Percentiles rank a stretch among this genome's conserved stretches.
Conservation (phyloP, 2,888 invertebrate genomes). For the Nesidiocoris tenuis region DNA sequence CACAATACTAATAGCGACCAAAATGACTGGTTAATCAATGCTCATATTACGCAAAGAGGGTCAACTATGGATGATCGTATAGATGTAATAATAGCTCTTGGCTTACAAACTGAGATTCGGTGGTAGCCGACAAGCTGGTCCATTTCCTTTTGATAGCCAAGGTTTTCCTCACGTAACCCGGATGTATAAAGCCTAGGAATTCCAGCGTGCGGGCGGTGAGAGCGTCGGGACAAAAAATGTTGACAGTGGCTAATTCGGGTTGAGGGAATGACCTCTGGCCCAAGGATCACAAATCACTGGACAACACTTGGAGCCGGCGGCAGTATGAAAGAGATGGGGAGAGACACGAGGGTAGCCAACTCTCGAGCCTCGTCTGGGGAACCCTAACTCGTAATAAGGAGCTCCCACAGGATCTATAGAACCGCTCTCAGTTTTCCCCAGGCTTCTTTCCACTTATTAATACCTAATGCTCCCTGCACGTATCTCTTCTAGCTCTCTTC, state of each 20-base stretch:
- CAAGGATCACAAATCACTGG: constrained; percentile 29
- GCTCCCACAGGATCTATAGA: constrained; percentile 36
- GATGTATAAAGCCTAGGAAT: no score
- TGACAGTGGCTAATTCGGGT: constrained; percentile 23
- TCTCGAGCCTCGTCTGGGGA: constrained; percentile 2
- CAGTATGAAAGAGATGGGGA: background rate
- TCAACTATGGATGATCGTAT: no score
- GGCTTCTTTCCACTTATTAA: constrained; percentile 34
- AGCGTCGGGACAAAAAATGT: background rate
- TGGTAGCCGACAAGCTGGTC: no score
- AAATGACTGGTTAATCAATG: no score
- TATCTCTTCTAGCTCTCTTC: background rate
- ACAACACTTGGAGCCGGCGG: constrained; percentile 21
- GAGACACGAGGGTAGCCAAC: background rate
- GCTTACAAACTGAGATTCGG: no score
- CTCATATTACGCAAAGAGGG: no score
- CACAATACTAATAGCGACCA: no score
- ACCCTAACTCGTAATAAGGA: constrained; percentile 39
- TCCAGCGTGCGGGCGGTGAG: no score
- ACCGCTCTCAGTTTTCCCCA: constrained; percentile 14
- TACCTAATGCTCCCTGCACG: constrained; percentile 25
- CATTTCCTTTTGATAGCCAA: no score
- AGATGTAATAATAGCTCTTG: no score
- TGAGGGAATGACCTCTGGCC: constrained; percentile 18
- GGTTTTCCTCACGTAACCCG: no score